Evolutionary conservation across 2,113 vertebrate genomes (phyloP).

Genomic region (Lucifuga dentata): DNA sequence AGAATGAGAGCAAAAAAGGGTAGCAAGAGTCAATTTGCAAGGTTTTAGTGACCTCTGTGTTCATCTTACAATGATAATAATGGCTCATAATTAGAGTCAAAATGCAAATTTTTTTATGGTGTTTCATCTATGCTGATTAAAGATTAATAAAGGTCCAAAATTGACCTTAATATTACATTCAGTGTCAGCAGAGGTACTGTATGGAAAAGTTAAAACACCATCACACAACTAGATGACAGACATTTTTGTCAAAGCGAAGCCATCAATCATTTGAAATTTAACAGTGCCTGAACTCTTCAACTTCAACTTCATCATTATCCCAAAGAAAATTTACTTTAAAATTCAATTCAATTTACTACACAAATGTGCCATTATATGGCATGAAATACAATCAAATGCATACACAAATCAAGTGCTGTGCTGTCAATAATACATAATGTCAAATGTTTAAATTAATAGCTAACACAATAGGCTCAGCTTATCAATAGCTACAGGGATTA

Average conservation of each 20-base stretch:
- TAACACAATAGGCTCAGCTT: too few species aligned
- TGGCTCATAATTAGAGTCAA: constrained; percentile 68
- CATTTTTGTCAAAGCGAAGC: constrained; percentile 35
- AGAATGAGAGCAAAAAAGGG: constrained; percentile 23
- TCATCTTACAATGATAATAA: constrained; percentile 64
- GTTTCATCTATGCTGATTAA: constrained; percentile 62
- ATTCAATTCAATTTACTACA: too few species aligned
- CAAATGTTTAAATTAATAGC: too few species aligned
- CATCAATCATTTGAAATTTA: constrained; percentile 49
- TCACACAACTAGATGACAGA: constrained; percentile 43
- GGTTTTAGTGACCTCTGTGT: constrained; percentile 62
- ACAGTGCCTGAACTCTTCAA: constrained; percentile 16
- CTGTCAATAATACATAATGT: too few species aligned
- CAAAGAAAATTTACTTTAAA: too few species aligned
- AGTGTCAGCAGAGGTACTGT: constrained; percentile 24
- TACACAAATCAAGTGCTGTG: too few species aligned
- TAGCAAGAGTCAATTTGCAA: constrained; percentile 43
- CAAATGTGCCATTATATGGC: too few species aligned
- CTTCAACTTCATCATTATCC: too few species aligned
- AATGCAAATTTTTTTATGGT: constrained; percentile 27
- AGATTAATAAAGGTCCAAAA: constrained; percentile 59
- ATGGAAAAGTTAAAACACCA: constrained; percentile 46
- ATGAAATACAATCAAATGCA: too few species aligned
- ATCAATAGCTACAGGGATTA: too few species aligned
- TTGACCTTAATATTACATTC: constrained; percentile 64